Evolutionary conservation across 2,797 vertebrate species (phyloP), one percentile per base, ranked within the genome.

Genomic region (Ataeniobius toweri): DNA sequence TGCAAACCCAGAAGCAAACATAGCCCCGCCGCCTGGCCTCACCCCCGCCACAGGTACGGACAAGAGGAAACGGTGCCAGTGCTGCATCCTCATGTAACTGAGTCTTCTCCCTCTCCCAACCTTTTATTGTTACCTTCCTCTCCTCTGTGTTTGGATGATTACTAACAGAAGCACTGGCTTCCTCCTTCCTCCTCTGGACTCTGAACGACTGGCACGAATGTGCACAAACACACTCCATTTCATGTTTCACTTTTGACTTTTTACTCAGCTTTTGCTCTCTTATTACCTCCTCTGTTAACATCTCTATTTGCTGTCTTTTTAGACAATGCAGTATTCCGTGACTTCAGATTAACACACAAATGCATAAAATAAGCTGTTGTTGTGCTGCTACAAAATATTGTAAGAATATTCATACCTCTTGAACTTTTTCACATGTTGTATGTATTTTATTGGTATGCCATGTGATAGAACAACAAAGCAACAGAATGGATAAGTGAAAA

Each of bases 21-120:
- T 76, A 1, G 82, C 85, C 71, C 88, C 89, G 91, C 91, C 94
- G 80, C 90, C 97, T 88, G 94, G 97, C 96, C 93, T 96, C 96
- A 78, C 95, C 87, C 86, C 92, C 44, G 58, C 94, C 84, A 91
- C 95, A 96, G 95, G 96, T 96, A 96, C 91, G 91, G 94, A 96
- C 94, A 96, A 96, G 98, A 98, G 98, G 98, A 97, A 97, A 95
- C 97, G 96, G 94, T 99, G 98, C 97, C 95, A 97, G 86, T 99
- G 98, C 97, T 99, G 98, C 97, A 94, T 97, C 96, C 95, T 99
- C 95, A 99, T 99, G 98, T 99, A 97, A 99, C 91, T 93, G 92
- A 92, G 79, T 87, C 90, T 91, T 91, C 78, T 85, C 85, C 94
- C 93, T 91, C 91, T 93, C 94, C 91, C 93, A 93, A 84, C 80